Conservation (phyloP, 2,113 vertebrate genomes). For the Urocolius indicus region DNA sequence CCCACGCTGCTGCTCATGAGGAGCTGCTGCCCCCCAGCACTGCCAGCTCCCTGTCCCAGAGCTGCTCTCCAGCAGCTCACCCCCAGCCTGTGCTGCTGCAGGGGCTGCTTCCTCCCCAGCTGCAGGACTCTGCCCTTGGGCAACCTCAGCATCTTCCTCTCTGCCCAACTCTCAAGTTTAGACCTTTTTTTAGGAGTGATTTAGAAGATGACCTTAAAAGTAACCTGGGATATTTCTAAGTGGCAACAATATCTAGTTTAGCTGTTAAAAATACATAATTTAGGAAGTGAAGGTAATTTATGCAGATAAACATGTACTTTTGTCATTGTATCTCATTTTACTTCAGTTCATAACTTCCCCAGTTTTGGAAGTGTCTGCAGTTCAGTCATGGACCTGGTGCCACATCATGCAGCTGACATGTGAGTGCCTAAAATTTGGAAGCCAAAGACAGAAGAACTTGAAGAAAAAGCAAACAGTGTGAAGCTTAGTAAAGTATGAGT, state of each 20-base stretch:
- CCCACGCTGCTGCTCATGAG: too few relatives aligned
- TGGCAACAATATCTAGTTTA: not conserved
- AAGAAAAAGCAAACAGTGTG: not conserved
- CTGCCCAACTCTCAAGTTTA: too few relatives aligned
- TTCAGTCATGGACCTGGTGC: accelerated
- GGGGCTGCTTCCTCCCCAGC: too few relatives aligned
- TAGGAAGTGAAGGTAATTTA: not conserved
- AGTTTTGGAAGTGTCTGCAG: not conserved
- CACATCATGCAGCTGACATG: not conserved
- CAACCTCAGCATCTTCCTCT: too few relatives aligned
- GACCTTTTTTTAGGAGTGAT: not conserved
- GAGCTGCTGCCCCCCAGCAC: too few relatives aligned
- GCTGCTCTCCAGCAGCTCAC: too few relatives aligned
- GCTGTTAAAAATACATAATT: not conserved
- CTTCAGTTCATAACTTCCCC: not conserved
- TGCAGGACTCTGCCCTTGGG: too few relatives aligned
- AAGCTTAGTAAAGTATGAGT: not conserved
- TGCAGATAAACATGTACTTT: not conserved
- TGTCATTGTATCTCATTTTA: not conserved
- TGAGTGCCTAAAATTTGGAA: not conserved
- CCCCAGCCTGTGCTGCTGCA: too few relatives aligned
- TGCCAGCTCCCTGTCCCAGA: too few relatives aligned
- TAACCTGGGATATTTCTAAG: not conserved
- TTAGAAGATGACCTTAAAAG: not conserved
- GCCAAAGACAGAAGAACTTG: not conserved